Conservation (phyloP, 2,797 vertebrate species). For the Salmo trutta region DNA sequence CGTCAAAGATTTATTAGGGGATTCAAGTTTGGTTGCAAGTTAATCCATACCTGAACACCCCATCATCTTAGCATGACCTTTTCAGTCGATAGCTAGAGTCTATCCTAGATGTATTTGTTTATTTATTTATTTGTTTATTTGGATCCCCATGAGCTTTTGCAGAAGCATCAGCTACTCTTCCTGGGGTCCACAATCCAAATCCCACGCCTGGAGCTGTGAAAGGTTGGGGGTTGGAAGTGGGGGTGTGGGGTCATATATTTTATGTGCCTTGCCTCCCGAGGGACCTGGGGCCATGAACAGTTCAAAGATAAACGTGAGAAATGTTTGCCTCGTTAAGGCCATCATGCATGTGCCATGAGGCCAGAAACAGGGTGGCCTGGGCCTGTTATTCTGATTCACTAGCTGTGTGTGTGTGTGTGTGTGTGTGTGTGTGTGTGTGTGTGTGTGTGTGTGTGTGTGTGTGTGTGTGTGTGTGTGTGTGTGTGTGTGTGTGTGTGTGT, state of each 20-base stretch:
- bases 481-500: background rate
- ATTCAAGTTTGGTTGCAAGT: background rate
- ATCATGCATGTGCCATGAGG: conserved; percentile 31
- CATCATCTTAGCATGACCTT: background rate
- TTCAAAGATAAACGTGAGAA: conserved; percentile 55
- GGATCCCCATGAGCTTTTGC: no score
- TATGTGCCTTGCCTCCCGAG: conserved; percentile 29
- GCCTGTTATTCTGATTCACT: conserved; percentile 28
- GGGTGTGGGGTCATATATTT: conserved; percentile 38
- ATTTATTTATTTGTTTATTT: no score
- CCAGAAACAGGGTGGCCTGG: background rate
- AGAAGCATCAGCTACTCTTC: background rate
- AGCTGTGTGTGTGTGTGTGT: background rate
- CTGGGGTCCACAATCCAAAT: conserved; percentile 11
- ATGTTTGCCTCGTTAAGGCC: conserved; percentile 26
- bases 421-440: conserved; percentile 9
- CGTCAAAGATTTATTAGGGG: background rate
- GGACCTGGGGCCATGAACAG: conserved; percentile 33
- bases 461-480: conserved; percentile 24
- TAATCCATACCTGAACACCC: background rate
- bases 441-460: conserved; percentile 14
- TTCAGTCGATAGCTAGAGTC: background rate
- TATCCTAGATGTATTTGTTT: conserved; percentile 18
- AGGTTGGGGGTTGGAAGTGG: conserved; percentile 33
- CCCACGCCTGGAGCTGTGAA: conserved; percentile 22